These are phyloP conservation scores for Chymomyza amoena DNA, from an alignment of 2,888 invertebrate species.

Conservation along the genomic window DNA sequence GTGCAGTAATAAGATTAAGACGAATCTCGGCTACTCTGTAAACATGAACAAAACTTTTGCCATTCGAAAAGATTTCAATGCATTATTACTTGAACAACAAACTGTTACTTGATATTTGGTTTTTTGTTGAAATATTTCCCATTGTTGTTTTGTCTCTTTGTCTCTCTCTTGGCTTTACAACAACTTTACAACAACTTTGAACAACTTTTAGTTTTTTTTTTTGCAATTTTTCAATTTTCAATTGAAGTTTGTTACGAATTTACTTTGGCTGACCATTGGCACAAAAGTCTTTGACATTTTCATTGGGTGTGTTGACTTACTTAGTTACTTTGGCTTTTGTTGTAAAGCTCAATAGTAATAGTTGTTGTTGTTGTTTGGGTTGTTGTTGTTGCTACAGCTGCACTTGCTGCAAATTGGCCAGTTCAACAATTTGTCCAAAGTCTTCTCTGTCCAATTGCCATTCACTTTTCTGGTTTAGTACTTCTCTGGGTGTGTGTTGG, in stretches of 20 bases:
- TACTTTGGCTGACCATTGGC: background rate
- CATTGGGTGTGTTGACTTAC: constrained; percentile 25
- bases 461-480: constrained; percentile 37
- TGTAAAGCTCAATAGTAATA: constrained; percentile 5
- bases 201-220: background rate
- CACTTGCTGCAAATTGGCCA: constrained; percentile 48
- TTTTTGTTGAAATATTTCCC: background rate
- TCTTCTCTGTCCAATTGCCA: constrained; percentile 32
- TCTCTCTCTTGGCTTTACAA: too few species aligned
- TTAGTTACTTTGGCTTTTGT: constrained; percentile 11
- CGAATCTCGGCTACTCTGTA: background rate
- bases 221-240: constrained; percentile 26
- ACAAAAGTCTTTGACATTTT: constrained; percentile 35
- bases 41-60: background rate
- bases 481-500: background rate
- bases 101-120: constrained; percentile 30
- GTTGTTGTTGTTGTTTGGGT: background rate
- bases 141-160: constrained; percentile 1
- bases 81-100: constrained; percentile 12
- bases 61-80: background rate
- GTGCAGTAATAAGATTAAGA: background rate
- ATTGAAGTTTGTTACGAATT: constrained; percentile 31
- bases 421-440: constrained; percentile 8
- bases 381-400: constrained; percentile 25
- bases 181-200: constrained; percentile 5